Conservation (phyloP, 37 sponge, comb jelly and placozoan genomes). For the Beroe ovata region DNA sequence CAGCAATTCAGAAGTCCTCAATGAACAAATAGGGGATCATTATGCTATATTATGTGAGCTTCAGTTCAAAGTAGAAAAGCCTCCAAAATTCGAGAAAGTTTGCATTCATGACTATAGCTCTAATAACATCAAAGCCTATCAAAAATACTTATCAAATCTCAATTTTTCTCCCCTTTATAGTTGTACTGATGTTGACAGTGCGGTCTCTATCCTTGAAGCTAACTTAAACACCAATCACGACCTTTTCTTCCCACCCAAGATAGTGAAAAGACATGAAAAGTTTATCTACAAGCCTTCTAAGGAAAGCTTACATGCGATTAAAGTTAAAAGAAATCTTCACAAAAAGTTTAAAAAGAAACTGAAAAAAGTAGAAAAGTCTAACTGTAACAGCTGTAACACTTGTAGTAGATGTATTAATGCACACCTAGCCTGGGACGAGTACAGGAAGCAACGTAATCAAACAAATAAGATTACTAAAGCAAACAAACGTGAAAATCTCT, state of each 20-base stretch:
- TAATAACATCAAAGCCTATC: not conserved
- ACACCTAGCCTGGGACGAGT: not conserved
- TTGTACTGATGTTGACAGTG: not conserved
- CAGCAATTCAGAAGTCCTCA: not conserved
- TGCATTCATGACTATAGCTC: not conserved
- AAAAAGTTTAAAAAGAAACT: slow-evolving; percentile 2
- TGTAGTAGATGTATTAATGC: not conserved
- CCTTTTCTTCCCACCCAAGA: not conserved
- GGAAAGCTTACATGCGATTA: not conserved
- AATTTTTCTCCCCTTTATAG: not conserved
- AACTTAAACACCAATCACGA: not conserved
- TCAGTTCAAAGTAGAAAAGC: not conserved
- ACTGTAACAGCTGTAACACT: not conserved
- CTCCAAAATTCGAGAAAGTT: slow-evolving; percentile 11
- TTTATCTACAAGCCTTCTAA: not conserved
- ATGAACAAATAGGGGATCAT: slow-evolving; percentile 5
- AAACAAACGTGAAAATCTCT: not conserved
- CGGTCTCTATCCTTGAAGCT: not conserved
- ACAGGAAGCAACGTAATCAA: not conserved
- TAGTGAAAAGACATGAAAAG: not conserved
- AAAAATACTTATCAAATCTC: not conserved
- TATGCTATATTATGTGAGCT: not conserved
- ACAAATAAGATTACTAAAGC: not conserved
- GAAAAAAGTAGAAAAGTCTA: not conserved
- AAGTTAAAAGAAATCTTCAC: not conserved